Percentiles rank a stretch among this genome's conserved stretches.
phyloP scores from a whole-genome alignment of 2,888 invertebrate genomes.

The Drosophila prolongata region DNA sequence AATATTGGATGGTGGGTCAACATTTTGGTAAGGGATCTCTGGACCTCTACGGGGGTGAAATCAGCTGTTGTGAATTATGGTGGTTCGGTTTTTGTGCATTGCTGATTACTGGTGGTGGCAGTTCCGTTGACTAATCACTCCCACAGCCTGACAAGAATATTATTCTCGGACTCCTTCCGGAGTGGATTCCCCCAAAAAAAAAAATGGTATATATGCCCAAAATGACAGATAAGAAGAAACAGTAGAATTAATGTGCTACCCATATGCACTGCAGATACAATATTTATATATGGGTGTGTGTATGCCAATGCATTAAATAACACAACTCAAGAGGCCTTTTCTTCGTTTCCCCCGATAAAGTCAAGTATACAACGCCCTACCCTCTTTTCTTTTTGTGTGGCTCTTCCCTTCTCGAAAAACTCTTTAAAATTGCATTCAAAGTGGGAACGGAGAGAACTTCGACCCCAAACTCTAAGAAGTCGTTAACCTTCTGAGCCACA shows the following conservation, averaged over 20 bases:
- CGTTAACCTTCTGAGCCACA: constrained; percentile 3
- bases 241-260: constrained; percentile 7
- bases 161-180: constrained; percentile 3
- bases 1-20: constrained; percentile 54
- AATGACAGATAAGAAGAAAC: constrained; percentile 18
- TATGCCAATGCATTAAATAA: constrained; percentile 25
- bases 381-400: constrained; percentile 5
- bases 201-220: neutral
- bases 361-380: constrained; percentile 28
- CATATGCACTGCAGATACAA: constrained; percentile 18
- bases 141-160: neutral
- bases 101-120: constrained; percentile 21
- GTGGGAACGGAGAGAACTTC: constrained; percentile 6
- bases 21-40: constrained; percentile 27
- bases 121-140: constrained; percentile 23
- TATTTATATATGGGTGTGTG: constrained; percentile 5
- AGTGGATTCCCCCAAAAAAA: neutral
- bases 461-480: constrained; percentile 1
- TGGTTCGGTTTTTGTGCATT: neutral
- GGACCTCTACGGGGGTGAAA: constrained; percentile 23
- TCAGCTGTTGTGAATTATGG: constrained; percentile 54
- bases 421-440: constrained; percentile 20
- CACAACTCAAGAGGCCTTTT: constrained; percentile 38
- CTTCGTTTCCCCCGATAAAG: constrained; percentile 35
- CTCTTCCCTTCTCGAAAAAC: neutral